phyloP scores from a whole-genome alignment of 2,113 vertebrate species.

The Parotia lawesii region DNA sequence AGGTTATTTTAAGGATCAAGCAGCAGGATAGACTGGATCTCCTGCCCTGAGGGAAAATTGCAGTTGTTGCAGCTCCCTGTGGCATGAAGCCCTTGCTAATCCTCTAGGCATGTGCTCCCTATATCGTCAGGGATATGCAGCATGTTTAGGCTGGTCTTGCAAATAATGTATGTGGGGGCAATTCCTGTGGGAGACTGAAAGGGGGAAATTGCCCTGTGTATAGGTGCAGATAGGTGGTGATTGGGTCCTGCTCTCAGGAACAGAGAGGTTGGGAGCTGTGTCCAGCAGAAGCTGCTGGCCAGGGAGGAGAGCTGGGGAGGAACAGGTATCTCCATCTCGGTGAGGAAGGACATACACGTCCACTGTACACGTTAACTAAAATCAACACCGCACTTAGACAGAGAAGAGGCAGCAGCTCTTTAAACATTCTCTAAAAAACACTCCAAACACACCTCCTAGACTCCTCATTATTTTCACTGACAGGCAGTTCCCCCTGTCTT shows the following conservation, averaged over 20 bases:
- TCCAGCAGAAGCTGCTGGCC: not conserved
- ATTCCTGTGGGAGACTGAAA: fast-evolving
- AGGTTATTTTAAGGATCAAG: conserved; percentile 23
- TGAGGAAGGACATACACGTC: not conserved
- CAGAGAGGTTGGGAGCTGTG: not conserved
- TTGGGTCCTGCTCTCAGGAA: not conserved
- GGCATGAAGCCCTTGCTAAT: not conserved
- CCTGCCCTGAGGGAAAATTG: not conserved
- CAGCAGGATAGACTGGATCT: conserved; percentile 1
- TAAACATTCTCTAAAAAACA: not conserved
- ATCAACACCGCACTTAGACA: not conserved
- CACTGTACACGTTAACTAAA: not conserved
- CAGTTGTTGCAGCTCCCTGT: not conserved
- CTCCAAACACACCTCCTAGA: not conserved
- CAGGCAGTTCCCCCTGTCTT: not conserved
- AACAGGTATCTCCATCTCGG: not conserved
- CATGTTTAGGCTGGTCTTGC: not conserved
- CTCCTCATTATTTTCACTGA: not conserved
- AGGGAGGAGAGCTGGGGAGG: not conserved
- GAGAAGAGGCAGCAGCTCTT: not conserved
- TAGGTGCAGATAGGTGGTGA: not conserved
- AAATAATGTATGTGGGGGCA: not conserved
- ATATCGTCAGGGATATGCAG: fast-evolving
- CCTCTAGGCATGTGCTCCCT: not conserved
- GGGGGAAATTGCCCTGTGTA: not conserved